Conservation (phyloP, 2,797 vertebrate genomes). For the Galagoides demidoff region DNA sequence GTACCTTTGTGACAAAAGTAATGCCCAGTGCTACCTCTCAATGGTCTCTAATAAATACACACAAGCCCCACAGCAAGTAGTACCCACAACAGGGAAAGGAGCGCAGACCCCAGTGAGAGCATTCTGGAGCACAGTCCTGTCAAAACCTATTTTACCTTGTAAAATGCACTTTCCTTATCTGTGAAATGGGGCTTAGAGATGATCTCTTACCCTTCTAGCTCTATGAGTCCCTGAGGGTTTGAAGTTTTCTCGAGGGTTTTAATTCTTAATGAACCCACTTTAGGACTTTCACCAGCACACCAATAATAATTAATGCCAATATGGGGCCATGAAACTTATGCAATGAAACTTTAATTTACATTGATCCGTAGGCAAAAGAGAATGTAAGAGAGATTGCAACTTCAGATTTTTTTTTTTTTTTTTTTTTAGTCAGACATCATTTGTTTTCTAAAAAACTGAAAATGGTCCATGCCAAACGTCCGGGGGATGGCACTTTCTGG, state of each 20-base stretch:
- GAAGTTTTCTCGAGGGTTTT: conserved; percentile 51
- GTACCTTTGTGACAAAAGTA: conserved; percentile 61
- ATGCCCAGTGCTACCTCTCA: conserved; percentile 63
- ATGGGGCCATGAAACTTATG: conserved; percentile 35
- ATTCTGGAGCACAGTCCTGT: not conserved
- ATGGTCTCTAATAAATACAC: conserved; percentile 64
- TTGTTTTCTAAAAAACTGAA: conserved; percentile 9
- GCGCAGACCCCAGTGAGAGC: not conserved
- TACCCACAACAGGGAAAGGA: conserved; percentile 12
- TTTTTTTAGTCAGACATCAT: not conserved
- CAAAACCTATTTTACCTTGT: conserved; percentile 9
- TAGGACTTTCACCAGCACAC: conserved; percentile 22
- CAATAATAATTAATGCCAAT: conserved; percentile 44
- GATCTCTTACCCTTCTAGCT: not conserved
- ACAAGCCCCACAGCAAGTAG: conserved; percentile 46
- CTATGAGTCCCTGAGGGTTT: not conserved
- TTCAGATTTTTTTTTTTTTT: not conserved
- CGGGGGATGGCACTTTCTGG: not conserved
- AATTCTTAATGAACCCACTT: conserved; percentile 37
- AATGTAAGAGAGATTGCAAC: not conserved
- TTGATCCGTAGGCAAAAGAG: conserved; percentile 39
- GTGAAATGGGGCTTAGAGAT: not conserved
- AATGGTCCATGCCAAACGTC: not conserved
- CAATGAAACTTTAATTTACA: conserved; percentile 66
- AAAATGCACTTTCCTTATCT: conserved; percentile 37